phyloP scores from a whole-genome alignment of 2,113 vertebrate genomes.

The Progne subis region DNA sequence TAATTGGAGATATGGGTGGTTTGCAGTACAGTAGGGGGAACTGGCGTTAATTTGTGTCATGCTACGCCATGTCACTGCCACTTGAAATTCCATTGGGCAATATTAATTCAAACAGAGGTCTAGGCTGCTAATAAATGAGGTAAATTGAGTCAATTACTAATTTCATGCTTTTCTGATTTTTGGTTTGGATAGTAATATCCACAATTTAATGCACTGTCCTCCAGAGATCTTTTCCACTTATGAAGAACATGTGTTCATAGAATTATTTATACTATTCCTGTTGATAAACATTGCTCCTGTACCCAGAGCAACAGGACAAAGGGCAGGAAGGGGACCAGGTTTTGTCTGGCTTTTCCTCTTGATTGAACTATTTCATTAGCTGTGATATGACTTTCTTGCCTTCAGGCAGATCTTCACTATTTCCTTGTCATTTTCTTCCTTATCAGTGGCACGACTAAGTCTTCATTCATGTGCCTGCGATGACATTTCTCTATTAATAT shows the following conservation, averaged over 20 bases:
- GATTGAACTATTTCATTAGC: slow-evolving; percentile 45
- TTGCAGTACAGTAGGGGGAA: slow-evolving; percentile 56
- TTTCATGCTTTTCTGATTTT: slow-evolving; percentile 82
- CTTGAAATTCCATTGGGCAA: slow-evolving; percentile 85
- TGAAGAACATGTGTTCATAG: slow-evolving; percentile 64
- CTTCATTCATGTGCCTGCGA: background rate
- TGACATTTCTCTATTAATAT: background rate
- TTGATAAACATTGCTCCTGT: slow-evolving; percentile 33
- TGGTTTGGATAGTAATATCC: slow-evolving; percentile 75
- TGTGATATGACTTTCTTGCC: slow-evolving; percentile 3
- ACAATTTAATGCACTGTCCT: slow-evolving; percentile 70
- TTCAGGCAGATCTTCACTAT: slow-evolving; percentile 39
- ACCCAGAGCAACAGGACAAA: slow-evolving; percentile 11
- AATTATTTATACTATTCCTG: slow-evolving; percentile 56
- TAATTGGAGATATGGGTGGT: slow-evolving; percentile 60
- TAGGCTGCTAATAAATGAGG: slow-evolving; percentile 90
- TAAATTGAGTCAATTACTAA: slow-evolving; percentile 91
- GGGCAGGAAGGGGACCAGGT: background rate
- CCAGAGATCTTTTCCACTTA: slow-evolving; percentile 74
- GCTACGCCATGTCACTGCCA: slow-evolving; percentile 74
- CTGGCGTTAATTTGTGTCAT: slow-evolving; percentile 71
- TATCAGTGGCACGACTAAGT: background rate
- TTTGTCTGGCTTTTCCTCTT: slow-evolving; percentile 23
- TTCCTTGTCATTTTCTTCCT: background rate
- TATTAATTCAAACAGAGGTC: slow-evolving; percentile 85